These are phyloP conservation scores for Microcebus lehilahytsara DNA, from an alignment of 2,113 vertebrate species.

Conservation along the genomic window DNA sequence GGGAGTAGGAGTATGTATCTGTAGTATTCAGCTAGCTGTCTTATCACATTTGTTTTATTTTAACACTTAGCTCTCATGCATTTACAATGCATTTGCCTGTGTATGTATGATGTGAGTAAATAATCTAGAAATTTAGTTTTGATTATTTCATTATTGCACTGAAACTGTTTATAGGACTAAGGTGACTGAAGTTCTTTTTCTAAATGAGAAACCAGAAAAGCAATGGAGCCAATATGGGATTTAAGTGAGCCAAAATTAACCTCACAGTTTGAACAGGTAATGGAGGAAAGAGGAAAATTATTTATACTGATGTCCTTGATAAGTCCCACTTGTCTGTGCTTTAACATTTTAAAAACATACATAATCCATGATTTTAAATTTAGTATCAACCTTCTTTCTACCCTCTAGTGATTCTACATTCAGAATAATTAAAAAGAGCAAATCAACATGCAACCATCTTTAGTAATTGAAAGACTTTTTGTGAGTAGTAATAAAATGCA, in stretches of 20 bases:
- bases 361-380: conserved; percentile 33
- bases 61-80: background rate
- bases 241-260: conserved; percentile 25
- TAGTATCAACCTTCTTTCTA: background rate
- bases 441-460: conserved; percentile 13
- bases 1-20: background rate
- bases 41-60: background rate
- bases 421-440: conserved; percentile 58
- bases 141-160: conserved; percentile 27
- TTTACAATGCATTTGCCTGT: background rate
- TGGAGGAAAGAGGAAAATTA: background rate
- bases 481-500: conserved; percentile 39
- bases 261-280: background rate
- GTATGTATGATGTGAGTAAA: background rate
- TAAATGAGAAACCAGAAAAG: conserved; percentile 26
- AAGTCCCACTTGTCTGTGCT: background rate
- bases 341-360: background rate
- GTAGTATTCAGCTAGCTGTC: background rate
- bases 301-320: background rate
- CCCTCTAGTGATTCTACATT: background rate
- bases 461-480: conserved; percentile 34
- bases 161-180: background rate
- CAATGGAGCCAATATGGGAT: background rate
- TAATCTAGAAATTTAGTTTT: background rate
- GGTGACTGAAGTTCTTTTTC: background rate